phyloP scores from a whole-genome alignment of 2,888 invertebrate genomes.

The Anarsia innoxiella region DNA sequence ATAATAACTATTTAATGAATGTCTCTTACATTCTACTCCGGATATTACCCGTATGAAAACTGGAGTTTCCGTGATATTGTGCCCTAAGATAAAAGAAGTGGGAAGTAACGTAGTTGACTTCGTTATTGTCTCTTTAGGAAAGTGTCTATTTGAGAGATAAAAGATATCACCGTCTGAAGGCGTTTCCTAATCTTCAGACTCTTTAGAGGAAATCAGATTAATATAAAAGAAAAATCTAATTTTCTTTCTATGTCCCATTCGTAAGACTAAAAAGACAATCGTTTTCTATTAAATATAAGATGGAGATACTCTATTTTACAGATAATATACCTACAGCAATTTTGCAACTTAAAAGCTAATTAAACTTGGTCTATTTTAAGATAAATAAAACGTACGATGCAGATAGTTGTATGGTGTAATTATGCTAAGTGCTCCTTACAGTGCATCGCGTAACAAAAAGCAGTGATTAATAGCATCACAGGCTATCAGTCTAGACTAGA shows the following conservation, averaged over 20 bases:
- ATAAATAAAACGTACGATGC: too few species aligned
- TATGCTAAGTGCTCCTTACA: slow-evolving; percentile 51
- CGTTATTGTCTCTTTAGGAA: slow-evolving; percentile 13
- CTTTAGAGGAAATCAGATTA: too few species aligned
- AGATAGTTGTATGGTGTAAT: slow-evolving; percentile 41
- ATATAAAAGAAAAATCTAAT: too few species aligned
- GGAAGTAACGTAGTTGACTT: slow-evolving; percentile 12
- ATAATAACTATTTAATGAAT: slow-evolving; percentile 29
- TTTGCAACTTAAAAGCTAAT: too few species aligned
- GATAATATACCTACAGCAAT: too few species aligned
- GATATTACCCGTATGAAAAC: slow-evolving; percentile 30
- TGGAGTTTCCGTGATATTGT: slow-evolving; percentile 26
- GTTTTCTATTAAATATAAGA: too few species aligned
- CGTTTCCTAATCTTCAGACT: neutral
- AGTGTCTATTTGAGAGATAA: slow-evolving; percentile 6
- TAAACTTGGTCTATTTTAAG: too few species aligned
- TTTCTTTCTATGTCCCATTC: too few species aligned
- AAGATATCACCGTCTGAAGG: slow-evolving; percentile 1
- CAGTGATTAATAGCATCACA: slow-evolving; percentile 54
- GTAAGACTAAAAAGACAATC: too few species aligned
- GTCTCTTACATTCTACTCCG: slow-evolving; percentile 24
- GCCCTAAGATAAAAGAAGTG: slow-evolving; percentile 27
- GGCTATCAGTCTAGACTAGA: slow-evolving; percentile 66
- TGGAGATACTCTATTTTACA: too few species aligned
- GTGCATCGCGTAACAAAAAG: slow-evolving; percentile 40